Base-by-base conservation (phyloP, 2,113 vertebrate species). In the Coptodon rendalli region DNA sequence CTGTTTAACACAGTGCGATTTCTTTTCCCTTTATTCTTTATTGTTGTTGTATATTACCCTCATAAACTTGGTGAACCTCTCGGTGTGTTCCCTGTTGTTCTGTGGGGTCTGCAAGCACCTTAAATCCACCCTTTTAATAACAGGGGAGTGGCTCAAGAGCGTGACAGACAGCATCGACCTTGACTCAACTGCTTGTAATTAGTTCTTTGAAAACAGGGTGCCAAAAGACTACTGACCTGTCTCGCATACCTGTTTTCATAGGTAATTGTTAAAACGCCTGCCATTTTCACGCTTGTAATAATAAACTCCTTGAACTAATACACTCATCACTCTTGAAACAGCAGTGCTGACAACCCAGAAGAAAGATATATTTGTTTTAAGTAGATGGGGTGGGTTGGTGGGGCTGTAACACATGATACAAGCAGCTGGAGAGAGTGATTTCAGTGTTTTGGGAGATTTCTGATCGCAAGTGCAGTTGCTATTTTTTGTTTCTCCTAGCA, bases 151-250 rank as follows among this genome's bases (percentile, higher is more conserved):
- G 95, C 97, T 96, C 95, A 94, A 95, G 96, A 59, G 93, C 89
- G 80, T 96, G 96, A 98, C 95, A 97, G 97, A 97, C 97, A 96
- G 95, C 94, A 94, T 95, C 96, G 97, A 97, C 98, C 97, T 98
- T 97, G 97, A 96, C 97, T 97, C 97, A 98, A 98, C 98, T 98
- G 97, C 96, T 96, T 96, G 97, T 98, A 98, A 98, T 98, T 98
- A 97, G 96, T 97, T 97, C 97, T 97, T 97, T 97, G 93, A 97
- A 96, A 95, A 91, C 92, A 92, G 91, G 92, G 89, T 80, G 88
- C 91, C 93, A 84, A 95, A 94, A 91, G 94, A 95, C 94, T 94
- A 94, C 93, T 88, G 95, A 91, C 95, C 94, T 89, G 95, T 95
- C 94, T 91, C 87, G 40, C 89, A 88, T 92, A 93, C 91, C 92